Percentiles rank a stretch among this genome's conserved stretches.
phyloP scores from a whole-genome alignment of 2,113 vertebrate genomes.

The Grammomys surdaster region DNA sequence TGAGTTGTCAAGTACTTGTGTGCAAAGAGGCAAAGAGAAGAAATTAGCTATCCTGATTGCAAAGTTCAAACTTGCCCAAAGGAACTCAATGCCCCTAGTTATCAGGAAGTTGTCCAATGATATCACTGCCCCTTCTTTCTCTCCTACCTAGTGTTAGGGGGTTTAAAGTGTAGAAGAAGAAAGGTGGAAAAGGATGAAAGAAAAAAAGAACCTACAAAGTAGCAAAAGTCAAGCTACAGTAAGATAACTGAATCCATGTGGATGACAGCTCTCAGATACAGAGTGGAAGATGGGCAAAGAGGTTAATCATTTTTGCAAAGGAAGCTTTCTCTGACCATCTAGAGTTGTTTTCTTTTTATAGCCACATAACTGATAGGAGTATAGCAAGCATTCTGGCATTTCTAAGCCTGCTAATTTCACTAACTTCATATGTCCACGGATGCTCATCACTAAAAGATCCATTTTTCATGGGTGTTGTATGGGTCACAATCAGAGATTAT shows the following conservation, averaged over 20 bases:
- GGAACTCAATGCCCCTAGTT: too few species aligned
- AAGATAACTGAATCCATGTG: not conserved
- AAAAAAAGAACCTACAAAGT: too few species aligned
- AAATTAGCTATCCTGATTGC: too few species aligned
- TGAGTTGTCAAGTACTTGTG: too few species aligned
- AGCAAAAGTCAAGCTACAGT: too few species aligned
- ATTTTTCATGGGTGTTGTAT: not conserved
- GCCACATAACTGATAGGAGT: not conserved
- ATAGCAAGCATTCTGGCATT: not conserved
- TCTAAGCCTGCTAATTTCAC: not conserved
- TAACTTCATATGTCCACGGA: not conserved
- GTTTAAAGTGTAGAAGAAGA: too few species aligned
- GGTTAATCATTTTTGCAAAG: not conserved
- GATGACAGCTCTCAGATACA: not conserved
- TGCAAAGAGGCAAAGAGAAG: too few species aligned
- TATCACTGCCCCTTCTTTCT: too few species aligned
- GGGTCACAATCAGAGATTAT: slow-evolving; percentile 6
- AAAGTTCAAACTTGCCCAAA: too few species aligned
- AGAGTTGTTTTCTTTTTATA: not conserved
- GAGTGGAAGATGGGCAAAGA: not conserved
- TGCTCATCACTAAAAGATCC: not conserved
- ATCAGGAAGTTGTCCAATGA: too few species aligned
- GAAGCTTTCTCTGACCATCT: not conserved
- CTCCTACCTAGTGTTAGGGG: too few species aligned
- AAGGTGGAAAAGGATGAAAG: too few species aligned